Conservation (phyloP, 2,113 vertebrate species). For the Arenaria interpres region DNA sequence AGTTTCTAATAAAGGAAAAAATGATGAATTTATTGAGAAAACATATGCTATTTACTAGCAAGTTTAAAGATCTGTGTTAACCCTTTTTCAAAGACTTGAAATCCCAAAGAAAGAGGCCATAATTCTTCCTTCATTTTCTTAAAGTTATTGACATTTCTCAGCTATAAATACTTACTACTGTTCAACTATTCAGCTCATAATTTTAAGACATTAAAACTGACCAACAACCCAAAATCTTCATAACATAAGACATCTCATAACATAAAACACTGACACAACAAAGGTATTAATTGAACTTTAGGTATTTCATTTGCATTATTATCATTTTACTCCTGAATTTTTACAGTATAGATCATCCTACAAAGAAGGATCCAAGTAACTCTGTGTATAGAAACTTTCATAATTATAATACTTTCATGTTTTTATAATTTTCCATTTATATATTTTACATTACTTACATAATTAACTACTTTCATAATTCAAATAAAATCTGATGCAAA, state of each 20-base stretch:
- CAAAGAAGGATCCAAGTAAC: background rate
- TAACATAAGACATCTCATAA: background rate
- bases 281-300: background rate
- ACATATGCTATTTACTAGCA: background rate
- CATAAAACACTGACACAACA: background rate
- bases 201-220: background rate
- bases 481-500: background rate
- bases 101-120: background rate
- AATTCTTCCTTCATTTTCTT: background rate
- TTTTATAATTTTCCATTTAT: no score
- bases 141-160: background rate
- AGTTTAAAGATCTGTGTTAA: background rate
- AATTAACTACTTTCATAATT: no score
- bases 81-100: background rate
- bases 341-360: background rate
- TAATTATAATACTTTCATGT: background rate
- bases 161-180: background rate
- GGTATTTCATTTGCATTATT: background rate
- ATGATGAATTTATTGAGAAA: background rate
- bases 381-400: background rate
- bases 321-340: background rate
- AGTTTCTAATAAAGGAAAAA: background rate
- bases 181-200: background rate
- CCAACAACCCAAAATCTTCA: background rate
- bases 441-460: no score